Evolutionary conservation across 2,888 invertebrate genomes (phyloP).

Genomic region (Dyspetes luteomarginatus): DNA sequence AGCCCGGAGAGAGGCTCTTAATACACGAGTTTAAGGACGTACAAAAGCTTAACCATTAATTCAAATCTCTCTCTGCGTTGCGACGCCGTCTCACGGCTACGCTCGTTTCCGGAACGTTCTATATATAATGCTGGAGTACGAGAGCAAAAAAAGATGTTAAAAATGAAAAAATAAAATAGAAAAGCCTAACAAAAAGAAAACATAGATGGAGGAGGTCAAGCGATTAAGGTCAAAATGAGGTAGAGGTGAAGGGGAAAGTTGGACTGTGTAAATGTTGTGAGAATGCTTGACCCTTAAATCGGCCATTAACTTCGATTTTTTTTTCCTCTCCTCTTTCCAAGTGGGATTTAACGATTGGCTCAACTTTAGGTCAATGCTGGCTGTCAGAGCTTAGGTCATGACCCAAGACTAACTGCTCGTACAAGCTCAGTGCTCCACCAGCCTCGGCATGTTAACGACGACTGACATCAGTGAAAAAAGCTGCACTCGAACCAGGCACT

Average conservation of each 20-base stretch:
- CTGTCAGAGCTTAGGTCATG: too few species aligned
- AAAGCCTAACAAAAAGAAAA: neutral
- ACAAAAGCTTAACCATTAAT: neutral
- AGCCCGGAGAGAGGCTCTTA: neutral
- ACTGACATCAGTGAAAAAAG: too few species aligned
- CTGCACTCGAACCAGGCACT: too few species aligned
- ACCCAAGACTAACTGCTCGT: too few species aligned
- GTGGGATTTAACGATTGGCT: too few species aligned
- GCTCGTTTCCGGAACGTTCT: neutral
- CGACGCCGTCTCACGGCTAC: too few species aligned
- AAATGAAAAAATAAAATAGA: neutral
- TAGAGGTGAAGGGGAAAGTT: neutral
- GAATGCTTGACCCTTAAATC: conserved; percentile 56
- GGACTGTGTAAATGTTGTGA: conserved; percentile 8
- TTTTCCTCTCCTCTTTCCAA: conserved; percentile 10
- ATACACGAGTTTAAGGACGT: neutral
- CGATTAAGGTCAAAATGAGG: neutral
- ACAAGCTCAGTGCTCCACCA: too few species aligned
- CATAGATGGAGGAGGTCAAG: neutral
- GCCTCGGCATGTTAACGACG: too few species aligned
- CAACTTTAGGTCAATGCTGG: too few species aligned
- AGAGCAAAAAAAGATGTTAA: neutral
- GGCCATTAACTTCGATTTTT: conserved; percentile 34
- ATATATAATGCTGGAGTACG: neutral
- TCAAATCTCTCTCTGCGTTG: neutral